Conservation (phyloP, 2,888 invertebrate genomes). For the Himalopsyche tibetana region DNA sequence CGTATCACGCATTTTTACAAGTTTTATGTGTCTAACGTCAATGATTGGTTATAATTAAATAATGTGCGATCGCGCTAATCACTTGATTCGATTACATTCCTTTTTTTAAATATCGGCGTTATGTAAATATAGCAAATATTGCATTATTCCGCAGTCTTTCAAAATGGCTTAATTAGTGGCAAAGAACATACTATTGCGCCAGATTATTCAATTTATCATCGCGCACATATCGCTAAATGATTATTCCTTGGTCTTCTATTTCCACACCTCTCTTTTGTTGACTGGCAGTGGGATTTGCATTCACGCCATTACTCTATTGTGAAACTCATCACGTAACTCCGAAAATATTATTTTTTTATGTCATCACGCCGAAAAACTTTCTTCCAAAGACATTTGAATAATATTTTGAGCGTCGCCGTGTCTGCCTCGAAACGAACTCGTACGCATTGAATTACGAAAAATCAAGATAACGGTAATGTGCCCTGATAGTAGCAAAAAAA, state of each 20-base stretch:
- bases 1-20: no score
- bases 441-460: neutral
- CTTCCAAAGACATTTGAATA: conserved; percentile 21
- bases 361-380: conserved; percentile 26
- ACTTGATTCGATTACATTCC: no score
- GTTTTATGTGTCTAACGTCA: no score
- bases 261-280: conserved; percentile 35
- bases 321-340: conserved; percentile 27
- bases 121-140: neutral
- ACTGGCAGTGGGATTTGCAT: conserved; percentile 27
- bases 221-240: conserved; percentile 1
- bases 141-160: neutral
- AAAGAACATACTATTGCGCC: neutral
- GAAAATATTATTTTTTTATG: conserved; percentile 23
- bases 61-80: no score
- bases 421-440: neutral
- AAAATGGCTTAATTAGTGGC: neutral
- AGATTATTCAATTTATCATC: neutral
- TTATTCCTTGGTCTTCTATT: neutral
- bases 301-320: conserved; percentile 18
- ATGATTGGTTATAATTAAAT: no score
- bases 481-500: no score
- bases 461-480: no score
- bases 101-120: no score
- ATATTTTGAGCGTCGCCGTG: neutral